Percentiles rank a stretch among this genome's conserved stretches.
Evolutionary conservation across 2,888 invertebrate species (phyloP).

Genomic region (Drosophila emarginata): DNA sequence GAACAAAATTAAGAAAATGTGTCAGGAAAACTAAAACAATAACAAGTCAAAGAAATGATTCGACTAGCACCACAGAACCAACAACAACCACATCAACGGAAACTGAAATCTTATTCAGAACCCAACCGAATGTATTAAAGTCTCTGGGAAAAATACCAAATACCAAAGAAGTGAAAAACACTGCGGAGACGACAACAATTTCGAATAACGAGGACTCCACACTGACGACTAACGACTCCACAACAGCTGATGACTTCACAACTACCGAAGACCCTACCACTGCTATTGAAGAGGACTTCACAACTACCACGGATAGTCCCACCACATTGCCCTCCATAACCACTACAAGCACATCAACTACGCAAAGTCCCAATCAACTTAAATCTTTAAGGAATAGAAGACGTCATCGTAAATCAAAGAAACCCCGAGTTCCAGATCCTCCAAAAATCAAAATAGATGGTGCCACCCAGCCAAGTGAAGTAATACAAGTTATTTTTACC

Average conservation of each 20-base stretch:
- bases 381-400: constrained; percentile 22
- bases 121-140: not conserved
- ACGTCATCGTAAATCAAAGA: constrained; percentile 4
- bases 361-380: constrained; percentile 14
- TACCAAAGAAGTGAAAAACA: not conserved
- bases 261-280: not conserved
- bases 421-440: constrained; percentile 53
- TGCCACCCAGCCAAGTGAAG: constrained; percentile 52
- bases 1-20: not conserved
- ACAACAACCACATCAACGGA: not conserved
- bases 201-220: not conserved
- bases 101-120: not conserved
- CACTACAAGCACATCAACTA: constrained; percentile 17
- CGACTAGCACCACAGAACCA: not conserved
- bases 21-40: not conserved
- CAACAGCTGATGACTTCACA: not conserved
- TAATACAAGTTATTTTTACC: constrained; percentile 46
- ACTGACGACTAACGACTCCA: not conserved
- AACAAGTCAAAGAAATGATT: not conserved
- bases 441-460: constrained; percentile 55
- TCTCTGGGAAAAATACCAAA: not conserved
- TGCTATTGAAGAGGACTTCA: not conserved
- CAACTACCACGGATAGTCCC: not conserved
- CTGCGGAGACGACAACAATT: not conserved
- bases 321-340: constrained; percentile 15